Evolutionary conservation across 2,888 invertebrate genomes (phyloP).

Genomic region (Pelosia muscerda): DNA sequence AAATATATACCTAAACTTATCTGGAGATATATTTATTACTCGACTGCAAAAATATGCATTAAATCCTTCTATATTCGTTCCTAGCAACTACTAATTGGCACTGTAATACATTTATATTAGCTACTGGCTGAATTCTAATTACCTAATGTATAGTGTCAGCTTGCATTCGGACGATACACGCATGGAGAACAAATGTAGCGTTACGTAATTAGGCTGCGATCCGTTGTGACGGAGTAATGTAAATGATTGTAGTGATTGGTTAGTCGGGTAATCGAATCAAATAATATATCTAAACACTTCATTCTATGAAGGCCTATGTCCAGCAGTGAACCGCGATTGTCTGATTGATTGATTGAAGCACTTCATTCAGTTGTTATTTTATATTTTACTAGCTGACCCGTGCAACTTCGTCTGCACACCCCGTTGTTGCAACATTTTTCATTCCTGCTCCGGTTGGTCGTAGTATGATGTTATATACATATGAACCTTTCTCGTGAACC

Average conservation of each 20-base stretch:
- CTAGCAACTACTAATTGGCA: conserved; percentile 29
- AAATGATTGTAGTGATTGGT: conserved; percentile 6
- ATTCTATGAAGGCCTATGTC: no score
- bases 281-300: not conserved
- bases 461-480: no score
- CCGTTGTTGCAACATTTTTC: no score
- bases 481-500: no score
- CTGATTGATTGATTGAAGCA: no score
- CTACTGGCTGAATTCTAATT: conserved; percentile 41
- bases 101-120: conserved; percentile 37
- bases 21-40: no score
- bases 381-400: no score
- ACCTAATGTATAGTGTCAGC: conserved; percentile 39
- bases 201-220: conserved; percentile 17
- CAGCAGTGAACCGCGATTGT: no score
- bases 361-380: no score
- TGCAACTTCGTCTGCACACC: no score
- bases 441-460: no score
- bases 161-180: conserved; percentile 31
- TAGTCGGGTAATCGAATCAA: not conserved
- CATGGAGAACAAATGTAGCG: conserved; percentile 24
- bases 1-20: no score
- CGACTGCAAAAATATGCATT: not conserved
- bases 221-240: conserved; percentile 11
- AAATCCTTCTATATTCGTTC: not conserved